Evolutionary conservation across 1,140 invertebrate species (phyloP), one percentile per base, ranked within the genome.

Genomic region (Cardiocondyla obscurior): DNA sequence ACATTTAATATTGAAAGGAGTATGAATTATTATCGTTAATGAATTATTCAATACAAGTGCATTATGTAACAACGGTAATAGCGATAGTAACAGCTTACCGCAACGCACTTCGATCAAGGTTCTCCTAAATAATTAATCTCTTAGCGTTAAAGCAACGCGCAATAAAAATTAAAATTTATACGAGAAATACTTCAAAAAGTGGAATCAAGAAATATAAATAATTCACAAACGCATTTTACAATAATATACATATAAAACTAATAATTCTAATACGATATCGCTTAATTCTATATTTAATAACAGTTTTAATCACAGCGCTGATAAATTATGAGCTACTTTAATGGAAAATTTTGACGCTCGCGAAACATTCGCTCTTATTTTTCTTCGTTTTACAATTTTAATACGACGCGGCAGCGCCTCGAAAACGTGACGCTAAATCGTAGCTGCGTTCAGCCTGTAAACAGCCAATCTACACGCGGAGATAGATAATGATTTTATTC

Each of bases 401-500:
- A 44, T 30, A 10, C 6, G 19, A 70, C 44, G n/a, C 28, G 65
- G 39, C 30, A 19, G 16, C 14, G 16, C 16, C 36, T 55, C 10
- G 19, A 60, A 46, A 44, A 44, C 25, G 30, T 0, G 25, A 16
- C 16, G 51, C 53, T 4, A 53, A 42, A 79, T 53, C 49, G 36
- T 67, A 65, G 69, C 7, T 46, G 77, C 62, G 72, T 53, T 64
- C 46, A 60, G 62, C 65, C 42, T 36, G 33, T 69, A n/a, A 60
- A 25, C 46, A 36, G 42, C 19, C 57, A 39, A 62, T 79, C 62
- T 79, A 79, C 22, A 39, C 62, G 25, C 53, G 53, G 16, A 79
- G 22, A 14, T 33, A 69, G 74, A 79, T 69, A 79, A 79, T 42
- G 49, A 79, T 79, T 79, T 79, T 79, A 79, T 79, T 69, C 74